Evolutionary conservation across 2,888 invertebrate species (phyloP).

Genomic region (Leucozona laternaria): DNA sequence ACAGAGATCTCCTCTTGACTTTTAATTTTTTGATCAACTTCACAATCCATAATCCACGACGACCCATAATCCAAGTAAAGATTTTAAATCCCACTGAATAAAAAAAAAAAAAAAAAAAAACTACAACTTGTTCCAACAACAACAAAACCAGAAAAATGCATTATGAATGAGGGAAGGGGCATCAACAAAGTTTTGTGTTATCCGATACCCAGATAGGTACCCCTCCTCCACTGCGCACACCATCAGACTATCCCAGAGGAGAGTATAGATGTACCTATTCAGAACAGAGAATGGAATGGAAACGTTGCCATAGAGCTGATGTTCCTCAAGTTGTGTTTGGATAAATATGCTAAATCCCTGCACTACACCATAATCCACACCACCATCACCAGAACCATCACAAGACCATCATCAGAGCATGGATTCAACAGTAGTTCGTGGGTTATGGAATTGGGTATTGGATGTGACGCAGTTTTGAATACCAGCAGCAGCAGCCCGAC

Average conservation of each 20-base stretch:
- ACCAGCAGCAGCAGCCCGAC: slow-evolving; percentile 69
- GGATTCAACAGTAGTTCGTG: slow-evolving; percentile 46
- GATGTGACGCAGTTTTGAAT: slow-evolving; percentile 67
- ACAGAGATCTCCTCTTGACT: slow-evolving; percentile 55
- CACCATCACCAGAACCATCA: not conserved
- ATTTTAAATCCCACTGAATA: slow-evolving; percentile 29
- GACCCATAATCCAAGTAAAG: slow-evolving; percentile 52
- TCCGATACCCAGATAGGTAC: slow-evolving; percentile 41
- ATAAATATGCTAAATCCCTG: slow-evolving; percentile 59
- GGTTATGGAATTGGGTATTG: slow-evolving; percentile 33
- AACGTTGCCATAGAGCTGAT: slow-evolving; percentile 18
- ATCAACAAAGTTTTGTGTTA: slow-evolving; percentile 46
- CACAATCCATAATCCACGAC: slow-evolving; percentile 70
- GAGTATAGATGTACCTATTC: not conserved
- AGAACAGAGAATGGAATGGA: slow-evolving; percentile 5
- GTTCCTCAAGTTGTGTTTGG: slow-evolving; percentile 28
- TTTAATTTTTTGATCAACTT: slow-evolving; percentile 61
- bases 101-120: slow-evolving; percentile 8
- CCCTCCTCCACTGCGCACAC: not conserved
- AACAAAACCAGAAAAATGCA: slow-evolving; percentile 64
- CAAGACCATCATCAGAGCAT: slow-evolving; percentile 31
- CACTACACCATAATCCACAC: slow-evolving; percentile 57
- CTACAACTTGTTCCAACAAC: slow-evolving; percentile 21
- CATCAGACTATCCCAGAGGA: not conserved
- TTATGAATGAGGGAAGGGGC: slow-evolving; percentile 62